A percentile compares a stretch with the other conserved stretches of the same genome.
Evolutionary conservation across 2,797 vertebrate genomes (phyloP).

Genomic region (Tangara arthus): DNA sequence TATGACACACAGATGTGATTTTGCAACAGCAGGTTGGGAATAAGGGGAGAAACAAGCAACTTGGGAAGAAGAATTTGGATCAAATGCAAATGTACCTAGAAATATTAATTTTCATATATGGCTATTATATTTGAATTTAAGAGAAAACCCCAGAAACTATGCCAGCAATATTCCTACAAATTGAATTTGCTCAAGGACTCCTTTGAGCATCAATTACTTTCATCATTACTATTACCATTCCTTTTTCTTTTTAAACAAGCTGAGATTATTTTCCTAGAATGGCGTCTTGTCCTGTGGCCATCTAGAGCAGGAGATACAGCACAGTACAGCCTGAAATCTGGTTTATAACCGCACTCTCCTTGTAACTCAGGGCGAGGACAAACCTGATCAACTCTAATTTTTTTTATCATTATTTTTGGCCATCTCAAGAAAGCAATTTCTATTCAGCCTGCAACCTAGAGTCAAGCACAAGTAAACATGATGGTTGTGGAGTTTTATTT

Average conservation of each 20-base stretch:
- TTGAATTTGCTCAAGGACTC: background rate
- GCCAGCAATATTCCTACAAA: background rate
- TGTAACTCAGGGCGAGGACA: background rate
- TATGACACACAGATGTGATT: background rate
- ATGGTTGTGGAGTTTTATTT: conserved; percentile 31
- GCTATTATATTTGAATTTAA: background rate
- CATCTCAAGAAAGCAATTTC: background rate
- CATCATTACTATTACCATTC: background rate
- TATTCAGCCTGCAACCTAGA: background rate
- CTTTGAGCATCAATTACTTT: background rate
- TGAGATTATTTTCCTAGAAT: background rate
- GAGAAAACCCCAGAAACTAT: background rate
- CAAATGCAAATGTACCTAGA: background rate
- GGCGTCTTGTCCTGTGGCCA: background rate
- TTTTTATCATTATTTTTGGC: background rate
- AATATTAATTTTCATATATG: background rate
- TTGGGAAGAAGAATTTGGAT: background rate
- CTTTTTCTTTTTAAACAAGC: background rate
- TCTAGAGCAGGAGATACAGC: background rate
- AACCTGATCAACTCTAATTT: background rate
- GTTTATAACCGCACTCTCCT: background rate
- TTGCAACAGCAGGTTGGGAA: background rate
- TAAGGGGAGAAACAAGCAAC: background rate
- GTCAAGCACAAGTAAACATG: conserved; percentile 19
- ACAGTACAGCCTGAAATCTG: background rate